Conservation (phyloP, 1,140 invertebrate genomes). For the Drosophila persimilis region DNA sequence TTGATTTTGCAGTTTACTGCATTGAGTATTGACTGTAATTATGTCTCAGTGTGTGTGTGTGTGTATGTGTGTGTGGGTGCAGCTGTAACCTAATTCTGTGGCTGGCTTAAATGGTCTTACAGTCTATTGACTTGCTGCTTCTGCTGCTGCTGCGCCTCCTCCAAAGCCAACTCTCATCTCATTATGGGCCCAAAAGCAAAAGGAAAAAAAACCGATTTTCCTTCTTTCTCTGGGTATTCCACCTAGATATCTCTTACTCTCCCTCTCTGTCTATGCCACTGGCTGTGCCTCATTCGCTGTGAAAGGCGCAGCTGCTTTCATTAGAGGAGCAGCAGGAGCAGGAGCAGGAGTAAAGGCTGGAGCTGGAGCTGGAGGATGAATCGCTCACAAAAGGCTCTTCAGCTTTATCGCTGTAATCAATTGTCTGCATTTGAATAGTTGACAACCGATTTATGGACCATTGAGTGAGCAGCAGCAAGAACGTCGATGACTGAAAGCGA, state of each 20-base stretch:
- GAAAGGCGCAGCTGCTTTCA: constrained; percentile 71
- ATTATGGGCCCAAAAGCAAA: constrained; percentile 34
- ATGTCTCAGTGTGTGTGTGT: constrained; percentile 17
- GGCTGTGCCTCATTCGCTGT: constrained; percentile 3
- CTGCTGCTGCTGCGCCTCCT: constrained; percentile 38
- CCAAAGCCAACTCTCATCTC: constrained; percentile 45
- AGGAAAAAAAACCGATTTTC: constrained; percentile 5
- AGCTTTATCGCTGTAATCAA: constrained; percentile 81
- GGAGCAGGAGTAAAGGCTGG: neutral
- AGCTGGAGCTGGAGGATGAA: constrained; percentile 23
- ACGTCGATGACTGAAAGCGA: constrained; percentile 41
- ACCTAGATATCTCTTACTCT: constrained; percentile 32
- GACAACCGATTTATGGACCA: constrained; percentile 81
- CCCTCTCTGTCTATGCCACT: constrained; percentile 6
- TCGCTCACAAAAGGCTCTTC: constrained; percentile 73
- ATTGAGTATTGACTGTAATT: constrained; percentile 49
- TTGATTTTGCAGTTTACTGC: constrained; percentile 65
- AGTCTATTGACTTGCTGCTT: constrained; percentile 70
- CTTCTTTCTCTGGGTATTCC: constrained; percentile 4
- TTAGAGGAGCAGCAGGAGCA: constrained; percentile 39
- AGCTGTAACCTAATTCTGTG: constrained; percentile 68
- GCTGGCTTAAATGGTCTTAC: constrained; percentile 73
- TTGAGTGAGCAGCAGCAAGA: constrained; percentile 66
- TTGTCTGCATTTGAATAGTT: constrained; percentile 82
- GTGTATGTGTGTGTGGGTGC: constrained; percentile 22